Conservation (phyloP, 2,113 vertebrate genomes). For the Onychorhynchus coronatus region DNA sequence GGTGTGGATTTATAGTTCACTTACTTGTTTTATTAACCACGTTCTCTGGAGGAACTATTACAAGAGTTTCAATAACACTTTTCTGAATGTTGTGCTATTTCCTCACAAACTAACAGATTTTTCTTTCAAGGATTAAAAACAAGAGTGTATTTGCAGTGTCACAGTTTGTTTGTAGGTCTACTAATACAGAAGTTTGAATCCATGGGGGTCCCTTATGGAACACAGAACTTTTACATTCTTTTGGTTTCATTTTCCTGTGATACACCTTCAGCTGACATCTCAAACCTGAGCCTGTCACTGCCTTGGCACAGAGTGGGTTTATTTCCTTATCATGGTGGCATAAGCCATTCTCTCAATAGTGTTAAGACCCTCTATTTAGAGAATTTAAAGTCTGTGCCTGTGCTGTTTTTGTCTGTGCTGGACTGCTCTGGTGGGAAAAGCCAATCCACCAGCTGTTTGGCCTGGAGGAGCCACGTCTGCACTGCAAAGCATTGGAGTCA, state of each 20-base stretch:
- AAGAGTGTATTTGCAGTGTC: neutral
- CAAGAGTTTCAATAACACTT: neutral
- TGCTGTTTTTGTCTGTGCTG: accelerated
- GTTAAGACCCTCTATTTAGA: neutral
- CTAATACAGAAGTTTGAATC: neutral
- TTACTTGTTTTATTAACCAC: conserved; percentile 37
- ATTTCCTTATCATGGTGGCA: neutral
- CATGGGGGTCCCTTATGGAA: neutral
- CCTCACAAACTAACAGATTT: conserved; percentile 26
- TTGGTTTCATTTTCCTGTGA: neutral
- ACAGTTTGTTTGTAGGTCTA: neutral
- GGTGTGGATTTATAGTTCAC: conserved; percentile 18
- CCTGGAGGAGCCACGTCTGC: accelerated
- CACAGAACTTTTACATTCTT: neutral
- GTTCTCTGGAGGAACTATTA: neutral
- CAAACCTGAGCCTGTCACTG: neutral
- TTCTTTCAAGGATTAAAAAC: conserved; percentile 21
- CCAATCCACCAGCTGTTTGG: neutral
- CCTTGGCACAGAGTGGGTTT: neutral
- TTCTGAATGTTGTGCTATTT: neutral
- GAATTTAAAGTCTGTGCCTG: neutral
- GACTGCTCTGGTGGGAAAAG: neutral
- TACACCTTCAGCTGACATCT: neutral
- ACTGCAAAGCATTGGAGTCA: neutral
- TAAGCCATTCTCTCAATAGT: neutral